Evolutionary conservation across 2,888 invertebrate genomes (phyloP), one percentile per base, ranked within the genome.

Genomic region (Strigamia transsilvanica): DNA sequence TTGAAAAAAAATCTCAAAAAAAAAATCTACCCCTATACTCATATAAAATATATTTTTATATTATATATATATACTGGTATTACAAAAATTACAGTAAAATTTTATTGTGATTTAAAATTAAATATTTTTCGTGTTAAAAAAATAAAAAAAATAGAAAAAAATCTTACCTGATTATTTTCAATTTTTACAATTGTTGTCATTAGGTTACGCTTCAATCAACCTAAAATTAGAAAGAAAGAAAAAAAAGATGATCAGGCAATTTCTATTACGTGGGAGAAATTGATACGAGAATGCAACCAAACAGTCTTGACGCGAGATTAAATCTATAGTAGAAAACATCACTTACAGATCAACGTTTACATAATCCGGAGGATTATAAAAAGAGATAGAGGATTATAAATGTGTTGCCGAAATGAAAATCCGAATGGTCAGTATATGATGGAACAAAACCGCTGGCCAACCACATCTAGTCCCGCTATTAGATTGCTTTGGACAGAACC

Each of bases 341-440:
- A 46, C 46, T 46, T 46, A 46, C 46, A 46, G 2, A 46, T 0
- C 46, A 46, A n/a, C n/a, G 46, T 46, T 46, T 46, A 46, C 46
- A 46, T n/a, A 46, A 46, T 46, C 46, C 15, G 9, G 15, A 4
- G n/a, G 46, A 46, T 46, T 46, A 46, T 0, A 46, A 46, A 66
- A 18, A 66, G 23, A 23, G n/a, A 21, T 12, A 66, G 6, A 66
- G 61, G 61, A 66, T 66, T 66, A 66, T 66, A 21, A n/a, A 66
- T 23, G 18, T 66, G 61, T 23, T 66, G 61, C 21, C 18, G 13
- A 66, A 23, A 66, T 23, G 21, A 23, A 66, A 66, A 66, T 66
- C 61, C 61, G 18, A 66, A 23, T 66, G 61, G 61, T 66, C 61
- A 66, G 21, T 66, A 23, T 66, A 66, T 66, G 61, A 66, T 66